Base-by-base conservation (phyloP, 1,140 invertebrate species). In the Drosophila insularis region DNA sequence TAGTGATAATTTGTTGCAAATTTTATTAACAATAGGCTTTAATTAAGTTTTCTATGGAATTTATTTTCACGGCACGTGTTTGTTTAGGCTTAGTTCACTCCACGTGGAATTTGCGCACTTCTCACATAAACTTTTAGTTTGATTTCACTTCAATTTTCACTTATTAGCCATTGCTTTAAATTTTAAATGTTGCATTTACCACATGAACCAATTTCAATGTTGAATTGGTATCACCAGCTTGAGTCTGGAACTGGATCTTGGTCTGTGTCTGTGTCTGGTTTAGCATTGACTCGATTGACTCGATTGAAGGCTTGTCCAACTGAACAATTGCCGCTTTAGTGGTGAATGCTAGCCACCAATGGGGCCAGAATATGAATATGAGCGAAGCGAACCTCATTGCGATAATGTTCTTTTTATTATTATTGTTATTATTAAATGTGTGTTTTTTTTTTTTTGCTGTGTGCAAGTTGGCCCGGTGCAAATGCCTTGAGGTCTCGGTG, bases 121-220 rank as follows among this genome's bases (percentile, higher is more conserved):
- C 10, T 27, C 27, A 27, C 27, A 27, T 27, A 35, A 2, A 11
- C 8, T 10, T 35, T 35, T 5, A 35, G 32, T 35, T 35, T 35
- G 32, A 35, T 11, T 35, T 35, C n/a, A 4, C 10, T 43, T 17
- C 6, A 53, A 21, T 50, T 63, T 6, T 23, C 11, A 14, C 40
- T 54, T 64, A 21, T 60, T 55, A 5, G 27, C 27, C 27, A 27
- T 27, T n/a, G 0, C 14, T 2, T 21, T 17, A 32, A 4, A 17
- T 10, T 23, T 6, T 4, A 27, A 27, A 27, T 27, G 27, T 27
- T 27, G 27, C 27, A 5, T 4, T 87, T 82, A 87, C 82, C 82
- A 87, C 65, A 63, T 87, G 84, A 23, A 87, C 82, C 21, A 87
- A 65, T 63, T 80, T 68, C 50, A 87, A 14, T 14, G 72, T 81